phyloP scores from a whole-genome alignment of 2,888 invertebrate species.

The Pseudoips prasinana region DNA sequence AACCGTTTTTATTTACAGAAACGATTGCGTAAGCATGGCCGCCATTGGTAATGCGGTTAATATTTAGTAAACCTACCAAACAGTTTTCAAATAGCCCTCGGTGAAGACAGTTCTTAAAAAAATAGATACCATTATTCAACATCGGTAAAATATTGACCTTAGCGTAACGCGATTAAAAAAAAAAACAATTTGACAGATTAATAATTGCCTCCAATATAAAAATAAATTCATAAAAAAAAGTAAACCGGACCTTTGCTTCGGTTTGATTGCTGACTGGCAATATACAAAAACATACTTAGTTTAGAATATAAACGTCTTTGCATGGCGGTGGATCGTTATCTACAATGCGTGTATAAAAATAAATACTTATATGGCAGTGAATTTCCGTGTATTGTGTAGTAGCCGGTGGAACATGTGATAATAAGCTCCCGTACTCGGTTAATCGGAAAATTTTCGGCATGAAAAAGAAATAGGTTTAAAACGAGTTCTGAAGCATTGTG shows the following conservation, averaged over 20 bases:
- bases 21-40: conserved; percentile 40
- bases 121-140: conserved; percentile 3
- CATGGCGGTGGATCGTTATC: neutral
- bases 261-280: too few species aligned
- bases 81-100: conserved; percentile 41
- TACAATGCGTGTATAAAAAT: conserved; percentile 10
- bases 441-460: conserved; percentile 28
- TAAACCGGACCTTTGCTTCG: too few species aligned
- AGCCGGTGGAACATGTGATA: conserved; percentile 16
- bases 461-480: conserved; percentile 47
- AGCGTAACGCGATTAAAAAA: too few species aligned
- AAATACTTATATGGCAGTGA: conserved; percentile 25
- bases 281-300: too few species aligned
- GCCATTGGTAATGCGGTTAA: conserved; percentile 31
- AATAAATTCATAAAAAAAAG: too few species aligned
- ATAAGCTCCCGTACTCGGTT: conserved; percentile 27
- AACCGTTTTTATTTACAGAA: conserved; percentile 37
- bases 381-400: conserved; percentile 33
- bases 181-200: too few species aligned
- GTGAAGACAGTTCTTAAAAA: conserved; percentile 18
- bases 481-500: conserved; percentile 54
- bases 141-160: conserved; percentile 1
- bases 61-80: conserved; percentile 27
- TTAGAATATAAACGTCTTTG: too few species aligned
- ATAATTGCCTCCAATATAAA: too few species aligned